Evolutionary conservation across 2,113 vertebrate genomes (phyloP).

Genomic region (Hystrix brachyura): DNA sequence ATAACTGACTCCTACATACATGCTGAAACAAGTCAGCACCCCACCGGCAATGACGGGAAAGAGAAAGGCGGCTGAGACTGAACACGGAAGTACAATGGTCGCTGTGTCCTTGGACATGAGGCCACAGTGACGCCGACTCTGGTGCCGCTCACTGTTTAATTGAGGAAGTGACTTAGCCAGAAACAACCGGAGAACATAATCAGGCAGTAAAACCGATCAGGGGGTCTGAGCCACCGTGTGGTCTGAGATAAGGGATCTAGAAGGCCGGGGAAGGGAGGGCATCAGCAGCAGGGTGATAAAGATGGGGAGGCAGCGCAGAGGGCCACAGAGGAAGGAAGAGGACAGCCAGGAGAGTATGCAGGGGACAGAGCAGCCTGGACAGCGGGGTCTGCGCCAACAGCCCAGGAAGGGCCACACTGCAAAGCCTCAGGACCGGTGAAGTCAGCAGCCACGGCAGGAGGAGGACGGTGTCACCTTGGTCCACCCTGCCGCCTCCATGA

Average conservation of each 20-base stretch:
- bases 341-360: background rate
- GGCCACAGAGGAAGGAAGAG: no score
- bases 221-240: background rate
- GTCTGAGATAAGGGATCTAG: background rate
- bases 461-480: rapidly evolving
- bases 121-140: background rate
- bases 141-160: background rate
- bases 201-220: background rate
- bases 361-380: background rate
- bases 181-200: slow-evolving; percentile 15
- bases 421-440: rapidly evolving
- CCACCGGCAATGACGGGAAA: background rate
- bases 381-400: no score
- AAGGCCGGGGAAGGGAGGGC: background rate
- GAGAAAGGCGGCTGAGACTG: background rate
- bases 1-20: background rate
- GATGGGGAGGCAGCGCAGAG: background rate
- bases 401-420: background rate
- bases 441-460: background rate
- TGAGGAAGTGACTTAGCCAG: slow-evolving; percentile 56
- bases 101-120: background rate
- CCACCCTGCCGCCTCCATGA: background rate
- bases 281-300: background rate
- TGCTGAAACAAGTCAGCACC: background rate
- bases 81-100: background rate